Conservation (phyloP, 2,113 vertebrate species). For the Gallinago paraguaiae region DNA sequence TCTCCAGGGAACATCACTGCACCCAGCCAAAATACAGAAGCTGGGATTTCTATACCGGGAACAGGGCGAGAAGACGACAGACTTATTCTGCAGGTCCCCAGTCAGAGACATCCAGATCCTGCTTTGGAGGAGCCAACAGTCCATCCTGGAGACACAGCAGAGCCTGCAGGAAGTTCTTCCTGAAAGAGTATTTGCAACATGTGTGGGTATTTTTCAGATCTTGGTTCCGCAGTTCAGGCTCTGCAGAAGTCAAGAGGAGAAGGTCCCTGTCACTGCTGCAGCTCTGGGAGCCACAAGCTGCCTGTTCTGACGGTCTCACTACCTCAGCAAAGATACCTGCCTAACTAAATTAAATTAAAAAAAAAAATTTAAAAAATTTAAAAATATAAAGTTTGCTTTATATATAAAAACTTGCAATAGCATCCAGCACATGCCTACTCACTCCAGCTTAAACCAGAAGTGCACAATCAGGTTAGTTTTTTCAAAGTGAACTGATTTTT, state of each 20-base stretch:
- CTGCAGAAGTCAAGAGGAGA: not conserved
- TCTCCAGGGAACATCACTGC: not conserved
- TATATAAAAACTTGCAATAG: not conserved
- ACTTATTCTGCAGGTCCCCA: not conserved
- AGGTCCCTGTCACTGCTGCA: not conserved
- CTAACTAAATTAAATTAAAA: not conserved
- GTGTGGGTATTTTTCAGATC: not conserved
- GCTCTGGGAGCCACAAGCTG: not conserved
- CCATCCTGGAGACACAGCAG: not conserved
- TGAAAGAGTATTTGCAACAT: not conserved
- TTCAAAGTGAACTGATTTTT: not conserved
- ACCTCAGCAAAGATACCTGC: not conserved
- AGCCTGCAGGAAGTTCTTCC: not conserved
- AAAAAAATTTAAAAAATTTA: no score
- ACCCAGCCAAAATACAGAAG: not conserved
- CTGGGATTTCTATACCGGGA: not conserved
- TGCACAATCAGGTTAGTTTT: accelerated
- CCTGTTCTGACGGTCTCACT: not conserved
- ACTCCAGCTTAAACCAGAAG: not conserved
- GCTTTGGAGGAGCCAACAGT: not conserved
- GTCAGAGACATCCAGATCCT: not conserved
- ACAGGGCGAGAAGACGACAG: not conserved
- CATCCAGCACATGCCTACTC: not conserved
- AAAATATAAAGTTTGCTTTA: not conserved
- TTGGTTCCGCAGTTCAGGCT: not conserved